Evolutionary conservation across 37 sponge, comb jelly and placozoan genomes (phyloP).

Genomic region (Crambe crambe): DNA sequence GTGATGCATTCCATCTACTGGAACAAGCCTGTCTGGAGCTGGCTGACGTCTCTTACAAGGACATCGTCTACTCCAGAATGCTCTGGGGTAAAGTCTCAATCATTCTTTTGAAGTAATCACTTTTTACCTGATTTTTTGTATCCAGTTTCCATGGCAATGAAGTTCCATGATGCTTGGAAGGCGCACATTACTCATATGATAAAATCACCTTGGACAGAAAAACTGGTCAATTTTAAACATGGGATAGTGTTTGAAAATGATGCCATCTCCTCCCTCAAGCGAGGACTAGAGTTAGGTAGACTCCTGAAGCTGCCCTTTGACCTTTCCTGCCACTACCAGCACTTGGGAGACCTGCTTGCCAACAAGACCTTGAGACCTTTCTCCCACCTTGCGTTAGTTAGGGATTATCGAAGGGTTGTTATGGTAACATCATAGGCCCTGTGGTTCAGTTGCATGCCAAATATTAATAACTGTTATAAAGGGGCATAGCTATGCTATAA

Average conservation of each 20-base stretch:
- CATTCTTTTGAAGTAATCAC: too few relatives aligned
- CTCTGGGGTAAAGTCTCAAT: slow-evolving; percentile 59
- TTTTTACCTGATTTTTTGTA: too few relatives aligned
- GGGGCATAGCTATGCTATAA: background rate
- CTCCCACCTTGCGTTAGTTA: too few relatives aligned
- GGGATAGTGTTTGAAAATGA: background rate
- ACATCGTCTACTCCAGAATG: slow-evolving; percentile 45
- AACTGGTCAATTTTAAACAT: background rate
- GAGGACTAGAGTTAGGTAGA: slow-evolving; percentile 26
- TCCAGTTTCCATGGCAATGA: slow-evolving; percentile 28
- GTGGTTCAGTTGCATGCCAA: background rate
- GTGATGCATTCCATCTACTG: slow-evolving; percentile 46
- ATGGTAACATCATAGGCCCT: background rate
- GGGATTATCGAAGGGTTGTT: too few relatives aligned
- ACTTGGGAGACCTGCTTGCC: slow-evolving; percentile 23
- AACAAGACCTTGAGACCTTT: background rate
- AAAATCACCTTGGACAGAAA: background rate
- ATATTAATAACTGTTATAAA: too few relatives aligned
- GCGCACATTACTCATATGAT: background rate
- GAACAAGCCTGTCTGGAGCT: slow-evolving; percentile 45
- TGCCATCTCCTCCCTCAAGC: background rate
- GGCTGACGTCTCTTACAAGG: slow-evolving; percentile 23
- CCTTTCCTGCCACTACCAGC: background rate
- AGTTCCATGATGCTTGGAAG: background rate
- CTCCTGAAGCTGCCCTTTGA: slow-evolving; percentile 14